Evolutionary conservation across 2,113 vertebrate species (phyloP).

Genomic region (Chelonoidis abingdonii): DNA sequence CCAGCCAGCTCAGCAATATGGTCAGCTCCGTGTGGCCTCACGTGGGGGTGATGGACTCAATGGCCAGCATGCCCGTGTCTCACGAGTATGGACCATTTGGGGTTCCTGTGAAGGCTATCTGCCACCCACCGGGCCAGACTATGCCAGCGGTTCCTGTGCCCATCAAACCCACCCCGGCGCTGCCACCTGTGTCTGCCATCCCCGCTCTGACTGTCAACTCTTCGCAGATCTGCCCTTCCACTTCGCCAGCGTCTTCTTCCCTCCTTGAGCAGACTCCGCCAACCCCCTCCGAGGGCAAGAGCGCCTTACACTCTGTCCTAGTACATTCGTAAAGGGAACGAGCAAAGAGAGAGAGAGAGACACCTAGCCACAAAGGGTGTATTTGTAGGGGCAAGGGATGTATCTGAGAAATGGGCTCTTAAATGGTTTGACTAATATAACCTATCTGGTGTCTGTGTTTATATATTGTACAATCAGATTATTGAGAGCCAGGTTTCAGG

Average conservation of each 20-base stretch:
- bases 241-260: conserved; percentile 67
- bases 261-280: conserved; percentile 82
- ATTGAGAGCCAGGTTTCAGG: conserved; percentile 70
- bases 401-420: background rate
- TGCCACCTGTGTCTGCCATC: conserved; percentile 83
- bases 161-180: conserved; percentile 92
- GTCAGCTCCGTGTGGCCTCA: conserved; percentile 96
- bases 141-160: conserved; percentile 94
- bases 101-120: conserved; percentile 91
- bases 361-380: rapidly evolving
- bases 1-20: conserved; percentile 89
- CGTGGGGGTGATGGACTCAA: conserved; percentile 91
- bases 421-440: background rate
- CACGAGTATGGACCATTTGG: conserved; percentile 92
- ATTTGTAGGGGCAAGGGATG: background rate
- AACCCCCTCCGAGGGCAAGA: conserved; percentile 83
- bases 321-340: conserved; percentile 78
- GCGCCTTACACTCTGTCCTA: conserved; percentile 87
- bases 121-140: conserved; percentile 85
- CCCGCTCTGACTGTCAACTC: conserved; percentile 81
- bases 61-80: conserved; percentile 84
- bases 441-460: conserved; percentile 60
- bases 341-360: background rate
- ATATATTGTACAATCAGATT: conserved; percentile 65
- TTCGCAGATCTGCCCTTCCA: conserved; percentile 80